Evolutionary conservation across 2,888 invertebrate genomes (phyloP).

Genomic region (Chelonus formosanus): DNA sequence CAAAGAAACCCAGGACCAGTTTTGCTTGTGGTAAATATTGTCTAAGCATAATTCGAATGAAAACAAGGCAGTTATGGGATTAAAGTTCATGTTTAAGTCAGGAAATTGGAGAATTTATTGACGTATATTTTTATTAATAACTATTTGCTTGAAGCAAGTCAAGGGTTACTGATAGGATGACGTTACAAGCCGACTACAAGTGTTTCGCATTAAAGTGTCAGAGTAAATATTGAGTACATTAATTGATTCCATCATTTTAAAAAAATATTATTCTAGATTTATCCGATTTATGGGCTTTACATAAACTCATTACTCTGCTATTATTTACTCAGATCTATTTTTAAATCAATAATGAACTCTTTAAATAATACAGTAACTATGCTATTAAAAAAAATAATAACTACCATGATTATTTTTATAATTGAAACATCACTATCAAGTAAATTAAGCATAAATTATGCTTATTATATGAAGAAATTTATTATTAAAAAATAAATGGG

Average conservation of each 20-base stretch:
- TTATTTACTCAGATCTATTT: background rate
- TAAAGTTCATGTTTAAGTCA: background rate
- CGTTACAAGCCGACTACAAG: slow-evolving; percentile 63
- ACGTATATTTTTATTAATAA: slow-evolving; percentile 58
- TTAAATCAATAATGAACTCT: too few species aligned
- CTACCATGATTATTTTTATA: too few species aligned
- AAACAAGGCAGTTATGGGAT: background rate
- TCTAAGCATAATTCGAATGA: background rate
- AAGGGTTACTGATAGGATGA: slow-evolving; percentile 50
- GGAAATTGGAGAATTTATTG: background rate
- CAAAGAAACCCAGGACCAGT: background rate
- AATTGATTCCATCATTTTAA: slow-evolving; percentile 61
- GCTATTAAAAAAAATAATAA: too few species aligned
- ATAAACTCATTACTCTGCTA: slow-evolving; percentile 40
- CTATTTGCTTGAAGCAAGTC: slow-evolving; percentile 58
- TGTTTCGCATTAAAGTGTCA: slow-evolving; percentile 61
- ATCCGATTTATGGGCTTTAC: slow-evolving; percentile 36
- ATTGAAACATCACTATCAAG: too few species aligned
- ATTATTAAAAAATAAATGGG: too few species aligned
- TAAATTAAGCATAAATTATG: too few species aligned
- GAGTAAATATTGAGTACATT: slow-evolving; percentile 34
- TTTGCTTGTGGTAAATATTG: background rate
- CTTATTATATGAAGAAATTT: too few species aligned
- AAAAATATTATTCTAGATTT: slow-evolving; percentile 62
- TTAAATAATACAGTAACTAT: too few species aligned